A percentile compares a stretch with the other conserved stretches of the same genome.
Conservation (phyloP, 2,113 vertebrate genomes). For the Neogobius melanostomus region DNA sequence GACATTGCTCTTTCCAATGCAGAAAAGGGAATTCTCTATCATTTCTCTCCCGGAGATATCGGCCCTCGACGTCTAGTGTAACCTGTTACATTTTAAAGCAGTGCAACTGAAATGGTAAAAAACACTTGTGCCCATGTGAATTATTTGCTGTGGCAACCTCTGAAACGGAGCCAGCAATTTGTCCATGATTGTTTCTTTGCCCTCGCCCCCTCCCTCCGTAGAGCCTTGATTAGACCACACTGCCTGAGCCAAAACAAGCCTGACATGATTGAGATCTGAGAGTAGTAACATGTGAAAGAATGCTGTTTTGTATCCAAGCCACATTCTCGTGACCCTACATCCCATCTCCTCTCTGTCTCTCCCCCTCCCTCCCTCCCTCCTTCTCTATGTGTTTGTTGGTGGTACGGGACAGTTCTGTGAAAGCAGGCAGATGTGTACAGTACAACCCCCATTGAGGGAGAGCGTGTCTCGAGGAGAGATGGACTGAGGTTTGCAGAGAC, state of each 20-base stretch:
- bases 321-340: conserved; percentile 68
- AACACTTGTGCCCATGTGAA: not conserved
- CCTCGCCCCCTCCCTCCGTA: conserved; percentile 21
- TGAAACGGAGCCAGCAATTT: not conserved
- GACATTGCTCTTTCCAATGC: too few species aligned
- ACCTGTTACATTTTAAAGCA: not conserved
- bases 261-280: conserved; percentile 67
- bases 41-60: too few species aligned
- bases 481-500: conserved; percentile 20
- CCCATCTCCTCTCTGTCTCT: conserved; percentile 36
- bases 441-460: conserved; percentile 39
- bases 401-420: conserved; percentile 28
- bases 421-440: conserved; percentile 49
- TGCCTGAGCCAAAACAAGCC: conserved; percentile 61
- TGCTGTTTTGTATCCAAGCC: conserved; percentile 74
- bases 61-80: too few species aligned
- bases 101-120: not conserved
- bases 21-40: too few species aligned
- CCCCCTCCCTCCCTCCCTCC: conserved; percentile 21
- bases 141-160: not conserved
- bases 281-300: conserved; percentile 78
- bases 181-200: conserved; percentile 4
- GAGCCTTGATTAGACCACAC: conserved; percentile 33
- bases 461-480: conserved; percentile 19
- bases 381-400: conserved; percentile 22